Conservation (phyloP, 2,113 vertebrate genomes). For the Paramisgurnus dabryanus region DNA sequence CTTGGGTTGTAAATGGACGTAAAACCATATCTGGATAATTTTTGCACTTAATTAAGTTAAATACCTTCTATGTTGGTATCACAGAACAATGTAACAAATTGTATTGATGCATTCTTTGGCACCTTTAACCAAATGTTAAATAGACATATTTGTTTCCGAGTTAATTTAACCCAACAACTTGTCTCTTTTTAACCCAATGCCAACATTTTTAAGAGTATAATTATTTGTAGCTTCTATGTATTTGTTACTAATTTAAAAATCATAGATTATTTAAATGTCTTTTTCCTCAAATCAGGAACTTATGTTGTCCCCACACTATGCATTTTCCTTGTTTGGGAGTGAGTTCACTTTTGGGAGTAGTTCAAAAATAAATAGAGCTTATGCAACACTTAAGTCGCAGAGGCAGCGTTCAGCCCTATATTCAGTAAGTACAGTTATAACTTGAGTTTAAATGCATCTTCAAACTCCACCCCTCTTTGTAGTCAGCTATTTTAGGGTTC, state of each 20-base stretch:
- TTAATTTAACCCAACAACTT: no score
- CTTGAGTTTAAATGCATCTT: constrained; percentile 27
- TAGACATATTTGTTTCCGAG: no score
- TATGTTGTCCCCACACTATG: neutral
- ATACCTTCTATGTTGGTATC: no score
- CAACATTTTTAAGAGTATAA: no score
- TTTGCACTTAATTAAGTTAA: no score
- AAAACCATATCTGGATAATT: no score
- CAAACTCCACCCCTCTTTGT: constrained; percentile 15
- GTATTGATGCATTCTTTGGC: no score
- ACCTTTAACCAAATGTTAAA: no score
- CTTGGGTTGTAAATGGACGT: no score
- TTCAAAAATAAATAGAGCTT: constrained; percentile 45
- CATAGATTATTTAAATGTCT: neutral
- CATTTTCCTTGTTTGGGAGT: constrained; percentile 24
- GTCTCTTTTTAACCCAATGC: no score
- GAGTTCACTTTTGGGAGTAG: constrained; percentile 3
- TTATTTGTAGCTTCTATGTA: neutral
- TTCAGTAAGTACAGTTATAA: constrained; percentile 30
- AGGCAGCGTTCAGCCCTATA: constrained; percentile 28
- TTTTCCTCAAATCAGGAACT: constrained; percentile 6
- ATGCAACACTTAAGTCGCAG: constrained; percentile 32
- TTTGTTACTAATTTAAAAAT: neutral
- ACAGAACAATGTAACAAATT: no score
- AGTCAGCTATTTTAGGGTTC: constrained; percentile 34